A percentile compares a stretch with the other conserved stretches of the same genome.
These are phyloP conservation scores for Scolopax mira DNA, from an alignment of 2,113 vertebrate genomes.

Conservation along the genomic window DNA sequence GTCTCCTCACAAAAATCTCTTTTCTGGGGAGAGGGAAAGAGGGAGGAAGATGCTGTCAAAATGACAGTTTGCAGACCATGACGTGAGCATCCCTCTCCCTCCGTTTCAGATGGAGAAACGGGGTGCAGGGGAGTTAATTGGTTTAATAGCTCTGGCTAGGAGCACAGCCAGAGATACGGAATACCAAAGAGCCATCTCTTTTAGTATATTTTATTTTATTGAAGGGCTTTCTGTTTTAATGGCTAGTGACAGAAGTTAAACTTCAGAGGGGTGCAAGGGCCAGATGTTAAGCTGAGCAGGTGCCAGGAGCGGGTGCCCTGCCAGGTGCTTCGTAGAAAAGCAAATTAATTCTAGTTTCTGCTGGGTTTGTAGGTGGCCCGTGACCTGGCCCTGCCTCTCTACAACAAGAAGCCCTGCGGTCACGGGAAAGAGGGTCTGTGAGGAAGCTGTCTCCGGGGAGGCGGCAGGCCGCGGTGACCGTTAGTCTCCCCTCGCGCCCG, in stretches of 20 bases:
- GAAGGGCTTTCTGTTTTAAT: neutral
- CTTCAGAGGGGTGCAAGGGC: neutral
- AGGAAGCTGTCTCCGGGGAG: neutral
- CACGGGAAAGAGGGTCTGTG: rapidly evolving
- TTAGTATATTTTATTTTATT: neutral
- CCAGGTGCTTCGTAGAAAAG: neutral
- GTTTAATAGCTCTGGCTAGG: neutral
- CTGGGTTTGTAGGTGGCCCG: neutral
- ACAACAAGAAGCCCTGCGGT: rapidly evolving
- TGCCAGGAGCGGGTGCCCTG: neutral
- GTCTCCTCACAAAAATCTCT: neutral
- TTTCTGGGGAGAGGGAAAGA: rapidly evolving
- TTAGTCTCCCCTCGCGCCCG: neutral
- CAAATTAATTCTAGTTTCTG: neutral
- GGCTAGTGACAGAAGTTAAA: neutral
- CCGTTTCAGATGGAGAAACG: neutral
- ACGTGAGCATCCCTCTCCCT: neutral
- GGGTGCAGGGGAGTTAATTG: neutral
- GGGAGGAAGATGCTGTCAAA: neutral
- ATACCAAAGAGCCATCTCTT: neutral
- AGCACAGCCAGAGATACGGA: neutral
- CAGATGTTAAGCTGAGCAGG: neutral
- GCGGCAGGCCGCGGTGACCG: neutral
- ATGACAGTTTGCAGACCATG: neutral
- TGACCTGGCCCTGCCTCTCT: neutral